Evolutionary conservation across 2,113 vertebrate genomes (phyloP), one percentile per base, ranked within the genome.

Genomic region (Melanostigma gelatinosum): DNA sequence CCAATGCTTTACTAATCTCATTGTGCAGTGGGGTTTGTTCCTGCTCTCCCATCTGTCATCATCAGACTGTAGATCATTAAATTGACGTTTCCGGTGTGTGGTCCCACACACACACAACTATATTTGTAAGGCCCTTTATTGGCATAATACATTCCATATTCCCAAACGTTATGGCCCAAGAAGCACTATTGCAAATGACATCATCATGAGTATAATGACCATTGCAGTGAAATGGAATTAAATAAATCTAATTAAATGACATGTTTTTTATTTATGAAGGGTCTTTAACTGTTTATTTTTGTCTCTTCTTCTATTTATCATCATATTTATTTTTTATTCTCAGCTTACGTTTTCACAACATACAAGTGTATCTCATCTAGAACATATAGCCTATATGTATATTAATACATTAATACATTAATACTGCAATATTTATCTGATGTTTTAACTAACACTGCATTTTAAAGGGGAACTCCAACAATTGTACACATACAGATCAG

Each of bases 1-100:
- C 55, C 80, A 79, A 80, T 85, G 75, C 79, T 69, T 66, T 72
- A 57, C 46, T 90, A 90, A 91, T 90, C 73, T 76, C n/a, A 78
- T 92, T 87, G 57, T 82, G 52, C 72, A 65, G 70, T 57, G 67
- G 75, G 66, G 40, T 73, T 83, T 85, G 72, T 87, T 80, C 77
- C 73, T 84, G 67, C 46, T 63, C 63, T 71, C 36, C 52, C 46
- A 50, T 87, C 75, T 58, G 65, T 90, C 85, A 79, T 86, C 70
- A 90, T 90, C 58, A 64, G 13, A 79, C 55, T 62, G 18, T 13
- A 65, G 75, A 71, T 88, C 78, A 88, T 91, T 89, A 87, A 27
- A 73, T 42, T 75, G 82, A 89, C 72, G 60, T 89, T 88, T 90
- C 83, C 79, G 71, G 73, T 72, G 74, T 77, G 76, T 78, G 79